Base-by-base conservation (phyloP, 2,888 invertebrate species). In the Sphecodes monilicornis region DNA sequence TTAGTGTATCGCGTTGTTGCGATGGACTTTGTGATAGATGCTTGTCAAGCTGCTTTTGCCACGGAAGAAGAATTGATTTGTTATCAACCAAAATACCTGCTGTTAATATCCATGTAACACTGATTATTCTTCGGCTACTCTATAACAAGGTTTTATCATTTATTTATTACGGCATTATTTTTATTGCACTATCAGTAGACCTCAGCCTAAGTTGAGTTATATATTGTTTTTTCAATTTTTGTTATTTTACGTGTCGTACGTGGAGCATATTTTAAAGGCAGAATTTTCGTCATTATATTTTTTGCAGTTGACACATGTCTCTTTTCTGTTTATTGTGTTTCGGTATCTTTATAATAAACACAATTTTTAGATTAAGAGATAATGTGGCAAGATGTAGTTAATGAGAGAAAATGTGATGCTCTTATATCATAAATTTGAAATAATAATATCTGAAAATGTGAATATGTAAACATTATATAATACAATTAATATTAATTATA, bases 101-200 rank as follows among this genome's bases (percentile, higher is more conserved):
- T 76, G 64, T 78, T 87, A 81, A 78, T 80, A 80, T 80, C 68
- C 64, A 85, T 84, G 68, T 82, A 82, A 79, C 78, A 60, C 43
- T 76, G 78, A 72, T 80, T 81, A 81, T 70, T 32, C 75, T 74
- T 57, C 66, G 46, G 57, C 46, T 43, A 78, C 60, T 80, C 70
- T 81, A 57, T 70, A 73, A 80, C 57, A 78, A 79, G 75, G 68
- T 76, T 78, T 76, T 84, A 50, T 80, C 86, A 73, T 84, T 82
- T 64, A 74, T 82, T 84, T 80, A 76, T 76, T 70, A 36, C 32
- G 60, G 72, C 39, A 76, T 85, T 85, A 85, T 70, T 75, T 79
- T 18, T 72, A 64, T 80, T 60, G 46, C 29, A 71, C 54, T 86
- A 64, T 76, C 73, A 80, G n/a, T 82, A 71, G 64, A 69, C 50